Conservation (phyloP, 2,888 invertebrate genomes). For the Drosophila limbata region DNA sequence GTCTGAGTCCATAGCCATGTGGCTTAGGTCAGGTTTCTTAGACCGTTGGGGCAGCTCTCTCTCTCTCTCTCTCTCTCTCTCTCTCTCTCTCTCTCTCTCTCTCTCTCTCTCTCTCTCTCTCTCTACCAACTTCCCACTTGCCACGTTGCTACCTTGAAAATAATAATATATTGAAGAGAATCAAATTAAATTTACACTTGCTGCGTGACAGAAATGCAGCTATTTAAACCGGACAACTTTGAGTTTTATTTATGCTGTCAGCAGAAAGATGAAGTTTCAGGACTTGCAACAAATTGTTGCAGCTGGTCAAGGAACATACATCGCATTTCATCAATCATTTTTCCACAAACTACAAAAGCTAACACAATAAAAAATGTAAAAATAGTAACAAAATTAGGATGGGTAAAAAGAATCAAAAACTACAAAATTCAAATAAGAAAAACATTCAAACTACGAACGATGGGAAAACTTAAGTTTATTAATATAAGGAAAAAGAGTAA, state of each 20-base stretch:
- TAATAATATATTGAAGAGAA: conserved; percentile 31
- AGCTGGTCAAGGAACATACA: background rate
- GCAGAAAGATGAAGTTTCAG: background rate
- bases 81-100: too few relatives aligned
- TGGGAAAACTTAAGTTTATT: too few relatives aligned
- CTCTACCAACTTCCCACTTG: background rate
- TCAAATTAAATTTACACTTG: conserved; percentile 48
- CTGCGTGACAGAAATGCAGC: conserved; percentile 45
- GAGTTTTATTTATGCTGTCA: conserved; percentile 4
- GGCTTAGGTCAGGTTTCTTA: conserved; percentile 46
- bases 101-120: too few relatives aligned
- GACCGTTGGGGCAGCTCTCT: conserved; percentile 2
- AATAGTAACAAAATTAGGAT: too few relatives aligned
- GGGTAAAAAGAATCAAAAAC: too few relatives aligned
- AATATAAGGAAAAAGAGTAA: too few relatives aligned
- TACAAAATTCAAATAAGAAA: too few relatives aligned
- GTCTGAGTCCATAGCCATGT: conserved; percentile 22
- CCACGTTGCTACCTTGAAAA: conserved; percentile 24
- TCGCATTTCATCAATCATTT: too few relatives aligned
- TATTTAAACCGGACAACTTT: conserved; percentile 36
- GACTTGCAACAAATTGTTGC: background rate
- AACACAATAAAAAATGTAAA: too few relatives aligned
- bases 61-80: background rate
- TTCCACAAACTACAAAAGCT: too few relatives aligned
- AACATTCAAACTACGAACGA: too few relatives aligned